A percentile compares a stretch with the other conserved stretches of the same genome.
These are phyloP conservation scores for Drosophila maculinotata DNA, from an alignment of 2,888 invertebrate genomes.

Conservation along the genomic window DNA sequence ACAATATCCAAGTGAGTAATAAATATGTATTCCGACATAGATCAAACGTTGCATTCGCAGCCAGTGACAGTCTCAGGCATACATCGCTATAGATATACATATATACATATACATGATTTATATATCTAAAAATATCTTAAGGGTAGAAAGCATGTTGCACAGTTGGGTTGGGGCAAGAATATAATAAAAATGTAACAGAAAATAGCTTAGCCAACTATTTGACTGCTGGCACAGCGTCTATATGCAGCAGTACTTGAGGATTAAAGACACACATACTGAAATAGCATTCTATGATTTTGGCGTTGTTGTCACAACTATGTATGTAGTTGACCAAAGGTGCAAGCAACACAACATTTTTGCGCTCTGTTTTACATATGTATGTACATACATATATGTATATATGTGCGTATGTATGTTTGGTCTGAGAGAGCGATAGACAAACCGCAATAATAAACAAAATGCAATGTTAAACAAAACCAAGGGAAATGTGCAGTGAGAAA, in stretches of 20 bases:
- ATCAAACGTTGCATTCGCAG: slow-evolving; percentile 26
- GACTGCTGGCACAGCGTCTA: slow-evolving; percentile 1
- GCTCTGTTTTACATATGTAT: slow-evolving; percentile 28
- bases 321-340: slow-evolving; percentile 30
- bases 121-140: slow-evolving; percentile 45
- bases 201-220: slow-evolving; percentile 21
- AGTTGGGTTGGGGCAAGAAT: slow-evolving; percentile 24
- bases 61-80: slow-evolving; percentile 12
- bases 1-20: slow-evolving; percentile 28
- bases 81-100: slow-evolving; percentile 11
- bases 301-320: slow-evolving; percentile 26
- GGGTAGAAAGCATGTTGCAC: slow-evolving; percentile 31
- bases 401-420: slow-evolving; percentile 30
- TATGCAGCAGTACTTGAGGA: background rate
- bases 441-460: slow-evolving; percentile 45
- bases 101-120: slow-evolving; percentile 11
- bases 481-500: slow-evolving; percentile 22
- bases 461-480: slow-evolving; percentile 34
- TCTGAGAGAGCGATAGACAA: background rate
- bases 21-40: slow-evolving; percentile 9
- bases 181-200: slow-evolving; percentile 19
- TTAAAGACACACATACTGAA: slow-evolving; percentile 18
- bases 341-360: slow-evolving; percentile 19
- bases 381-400: too few relatives aligned
- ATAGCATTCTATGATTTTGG: slow-evolving; percentile 17